phyloP scores from a whole-genome alignment of 1,140 invertebrate genomes.

The Spodoptera litura region DNA sequence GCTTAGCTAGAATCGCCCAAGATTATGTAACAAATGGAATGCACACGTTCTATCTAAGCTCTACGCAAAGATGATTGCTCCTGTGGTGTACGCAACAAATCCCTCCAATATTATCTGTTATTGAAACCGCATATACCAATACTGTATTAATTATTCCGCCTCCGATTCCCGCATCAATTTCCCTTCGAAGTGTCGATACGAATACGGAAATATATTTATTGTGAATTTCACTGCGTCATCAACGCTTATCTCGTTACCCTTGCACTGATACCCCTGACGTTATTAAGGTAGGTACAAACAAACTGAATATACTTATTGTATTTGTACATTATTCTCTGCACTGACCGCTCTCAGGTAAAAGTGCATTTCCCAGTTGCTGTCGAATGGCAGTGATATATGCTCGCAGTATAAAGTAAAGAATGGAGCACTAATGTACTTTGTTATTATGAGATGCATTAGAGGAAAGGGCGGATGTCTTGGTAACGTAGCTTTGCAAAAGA shows the following conservation, averaged over 20 bases:
- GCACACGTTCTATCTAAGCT: background rate
- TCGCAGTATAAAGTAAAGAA: background rate
- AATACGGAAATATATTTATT: conserved; percentile 20
- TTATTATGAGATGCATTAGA: background rate
- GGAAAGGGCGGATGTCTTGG: too few relatives aligned
- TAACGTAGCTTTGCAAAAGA: too few relatives aligned
- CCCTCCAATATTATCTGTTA: background rate
- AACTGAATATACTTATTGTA: conserved; percentile 1
- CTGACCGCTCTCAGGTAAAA: conserved; percentile 2
- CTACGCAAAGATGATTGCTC: background rate
- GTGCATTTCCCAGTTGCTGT: conserved; percentile 23
- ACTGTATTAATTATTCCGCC: conserved; percentile 20
- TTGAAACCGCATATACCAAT: conserved; percentile 10
- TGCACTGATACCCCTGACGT: conserved; percentile 15
- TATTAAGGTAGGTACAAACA: background rate
- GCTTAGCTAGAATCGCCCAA: background rate
- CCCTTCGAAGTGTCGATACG: conserved; percentile 14
- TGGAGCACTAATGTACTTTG: background rate
- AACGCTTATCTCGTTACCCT: background rate
- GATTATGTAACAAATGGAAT: conserved; percentile 3
- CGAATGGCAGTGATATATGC: background rate
- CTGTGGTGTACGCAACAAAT: conserved; percentile 8
- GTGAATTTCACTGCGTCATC: conserved; percentile 4
- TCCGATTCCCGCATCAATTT: conserved; percentile 17
- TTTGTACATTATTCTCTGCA: background rate